These are phyloP conservation scores for Amphiura filiformis DNA, from an alignment of 35 echinoderm and acorn worm species.

Conservation along the genomic window DNA sequence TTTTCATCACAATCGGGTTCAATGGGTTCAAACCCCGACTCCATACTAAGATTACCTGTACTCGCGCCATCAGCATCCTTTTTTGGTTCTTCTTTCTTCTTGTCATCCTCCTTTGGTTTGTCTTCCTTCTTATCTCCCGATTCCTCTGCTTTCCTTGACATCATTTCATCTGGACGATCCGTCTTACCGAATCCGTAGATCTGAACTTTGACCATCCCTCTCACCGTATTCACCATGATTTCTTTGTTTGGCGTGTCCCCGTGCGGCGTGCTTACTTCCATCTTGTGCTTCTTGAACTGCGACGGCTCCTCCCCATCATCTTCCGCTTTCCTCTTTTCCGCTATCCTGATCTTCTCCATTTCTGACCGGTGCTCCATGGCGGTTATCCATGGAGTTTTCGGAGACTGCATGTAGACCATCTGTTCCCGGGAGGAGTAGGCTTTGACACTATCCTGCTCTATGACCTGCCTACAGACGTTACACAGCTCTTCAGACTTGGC, in stretches of 20 bases:
- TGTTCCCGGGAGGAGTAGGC: background rate
- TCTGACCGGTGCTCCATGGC: background rate
- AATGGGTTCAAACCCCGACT: no score
- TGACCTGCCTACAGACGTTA: background rate
- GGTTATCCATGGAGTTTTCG: background rate
- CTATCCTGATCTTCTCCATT: background rate
- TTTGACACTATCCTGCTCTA: background rate
- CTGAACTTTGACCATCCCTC: background rate
- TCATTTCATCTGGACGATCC: no score
- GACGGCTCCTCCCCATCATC: background rate
- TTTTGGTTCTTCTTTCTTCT: no score
- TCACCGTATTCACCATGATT: background rate
- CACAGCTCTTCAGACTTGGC: background rate
- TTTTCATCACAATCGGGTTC: no score
- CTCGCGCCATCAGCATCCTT: no score
- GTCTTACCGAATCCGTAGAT: background rate
- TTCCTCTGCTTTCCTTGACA: no score
- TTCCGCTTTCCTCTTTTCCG: background rate
- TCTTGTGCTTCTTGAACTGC: background rate
- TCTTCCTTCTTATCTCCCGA: no score
- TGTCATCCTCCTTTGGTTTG: no score
- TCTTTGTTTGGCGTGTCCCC: background rate
- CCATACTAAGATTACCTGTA: no score
- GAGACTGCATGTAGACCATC: background rate
- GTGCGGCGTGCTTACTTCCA: background rate